Evolutionary conservation across 2,113 vertebrate species (phyloP), one percentile per base, ranked within the genome.

Genomic region (Chascanopsetta lugubris): DNA sequence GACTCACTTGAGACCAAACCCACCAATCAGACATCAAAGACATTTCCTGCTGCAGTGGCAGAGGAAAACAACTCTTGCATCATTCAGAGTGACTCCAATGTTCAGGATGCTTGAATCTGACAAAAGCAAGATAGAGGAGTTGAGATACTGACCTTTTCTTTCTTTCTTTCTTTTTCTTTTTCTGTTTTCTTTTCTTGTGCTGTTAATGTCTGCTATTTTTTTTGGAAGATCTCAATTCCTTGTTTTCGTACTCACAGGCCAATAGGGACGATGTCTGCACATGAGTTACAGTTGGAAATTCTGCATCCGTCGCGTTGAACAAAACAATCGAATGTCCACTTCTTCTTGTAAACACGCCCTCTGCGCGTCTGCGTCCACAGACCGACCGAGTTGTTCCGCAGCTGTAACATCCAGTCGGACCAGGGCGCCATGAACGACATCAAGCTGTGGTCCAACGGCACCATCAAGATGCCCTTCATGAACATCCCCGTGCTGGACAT

Each of bases 401-500:
- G 97, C 86, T 99, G 97, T 65, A 99, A 95, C 75, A 87, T 95
- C 54, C 97, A 99, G 66, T 99, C 97, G 9, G 97, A 99, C 86
- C 97, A 97, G 88, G 97, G 97, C 47, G 97, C 97, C 66, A 94
- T 96, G 95, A 99, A 94, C 46, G 97, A 99, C 85, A 96, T 99
- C 90, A 98, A 96, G 83, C 92, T 99, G 0, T 99, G 97, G 97
- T 97, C 97, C 80, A 98, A 98, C 29, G 97, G 97, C 13, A 97
- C 93, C 11, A 99, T 99, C 85, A 96, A 95, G 91, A 99, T 99
- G 97, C 97, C 96, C 0, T 95, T 98, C 84, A 98, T 98, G 94
- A 97, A 94, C 89, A 98, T 99, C 70, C 97, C 97, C 0, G 97
- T 99, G 72, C 92, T 98, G 64, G 96, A 99, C 89, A 99, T 99